Percentiles rank a stretch among this genome's conserved stretches.
Conservation (phyloP, 1,140 invertebrate genomes). For the Calycopis cecrops region DNA sequence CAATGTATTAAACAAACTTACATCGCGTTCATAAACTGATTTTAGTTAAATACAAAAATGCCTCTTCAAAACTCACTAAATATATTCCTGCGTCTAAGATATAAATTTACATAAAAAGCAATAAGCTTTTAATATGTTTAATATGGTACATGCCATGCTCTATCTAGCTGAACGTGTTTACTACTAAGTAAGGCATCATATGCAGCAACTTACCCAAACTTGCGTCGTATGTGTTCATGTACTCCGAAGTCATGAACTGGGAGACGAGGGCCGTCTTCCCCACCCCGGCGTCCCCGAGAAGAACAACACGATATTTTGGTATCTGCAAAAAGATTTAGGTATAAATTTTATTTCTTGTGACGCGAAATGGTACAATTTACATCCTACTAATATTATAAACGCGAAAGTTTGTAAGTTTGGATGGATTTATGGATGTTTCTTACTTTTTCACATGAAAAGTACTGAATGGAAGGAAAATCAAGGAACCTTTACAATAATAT, state of each 20-base stretch:
- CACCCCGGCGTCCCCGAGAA: slow-evolving; percentile 89
- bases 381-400: too few species aligned
- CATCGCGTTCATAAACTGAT: too few species aligned
- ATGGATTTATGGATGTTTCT: too few species aligned
- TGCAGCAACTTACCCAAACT: slow-evolving; percentile 82
- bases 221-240: slow-evolving; percentile 94
- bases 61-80: background rate
- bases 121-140: slow-evolving; percentile 1
- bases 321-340: slow-evolving; percentile 45
- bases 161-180: slow-evolving; percentile 10
- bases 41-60: background rate
- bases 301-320: slow-evolving; percentile 86
- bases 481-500: too few species aligned
- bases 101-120: background rate
- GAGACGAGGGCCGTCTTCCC: slow-evolving; percentile 92
- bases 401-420: too few species aligned
- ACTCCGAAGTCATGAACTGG: slow-evolving; percentile 96
- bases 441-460: too few species aligned
- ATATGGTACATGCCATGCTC: slow-evolving; percentile 4
- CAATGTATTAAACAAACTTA: too few species aligned
- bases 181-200: background rate
- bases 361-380: too few species aligned
- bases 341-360: too few species aligned
- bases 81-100: background rate
- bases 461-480: too few species aligned